Evolutionary conservation across 2,888 invertebrate species (phyloP), one percentile per base, ranked within the genome.

Genomic region (Eugnorisma glareosa): DNA sequence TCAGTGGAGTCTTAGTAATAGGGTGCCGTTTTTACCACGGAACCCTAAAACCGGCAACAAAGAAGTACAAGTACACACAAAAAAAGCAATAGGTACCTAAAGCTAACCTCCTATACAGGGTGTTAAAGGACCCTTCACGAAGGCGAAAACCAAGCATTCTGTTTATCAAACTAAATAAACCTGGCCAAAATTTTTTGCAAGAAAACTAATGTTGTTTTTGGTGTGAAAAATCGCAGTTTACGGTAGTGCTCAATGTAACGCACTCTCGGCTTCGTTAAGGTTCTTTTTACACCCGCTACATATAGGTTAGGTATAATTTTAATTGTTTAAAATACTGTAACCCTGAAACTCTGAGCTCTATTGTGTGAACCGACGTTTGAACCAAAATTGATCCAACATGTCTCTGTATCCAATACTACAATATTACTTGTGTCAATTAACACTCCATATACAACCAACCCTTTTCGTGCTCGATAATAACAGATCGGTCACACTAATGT

Each of bases 361-460:
- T 72, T 64, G 37, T 66, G 21, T 59, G n/a, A 63, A 61, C 5
- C 35, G 35, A n/a, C 1, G 18, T 63, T 28, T 43, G 5, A 67
- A 67, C 31, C 11, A 70, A 68, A 54, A 59, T 48, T 18, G 10
- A 67, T 66, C 10, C 5, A 18, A 69, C 24, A 69, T n/a, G 76
- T 71, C 15, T 24, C 21, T 66, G 54, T 24, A 57, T 73, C 18
- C 66, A 66, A 67, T 54, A 59, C 40, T 18, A 24, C 37, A n/a
- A n/a, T 64, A 66, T 68, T 64, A 54, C 40, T 70, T 64, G 21
- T n/a, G 11, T 64, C 61, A 78, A 85, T 78, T 71, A 75, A 75
- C 67, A 66, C 31, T 24, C 11, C 8, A 21, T 45, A 35, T 11
- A 43, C 28, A 54, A 81, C 48, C 28, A 64, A 81, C 54, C 82